These are phyloP conservation scores for Chrysomela aeneicollis DNA, from an alignment of 2,888 invertebrate genomes.

Conservation along the genomic window DNA sequence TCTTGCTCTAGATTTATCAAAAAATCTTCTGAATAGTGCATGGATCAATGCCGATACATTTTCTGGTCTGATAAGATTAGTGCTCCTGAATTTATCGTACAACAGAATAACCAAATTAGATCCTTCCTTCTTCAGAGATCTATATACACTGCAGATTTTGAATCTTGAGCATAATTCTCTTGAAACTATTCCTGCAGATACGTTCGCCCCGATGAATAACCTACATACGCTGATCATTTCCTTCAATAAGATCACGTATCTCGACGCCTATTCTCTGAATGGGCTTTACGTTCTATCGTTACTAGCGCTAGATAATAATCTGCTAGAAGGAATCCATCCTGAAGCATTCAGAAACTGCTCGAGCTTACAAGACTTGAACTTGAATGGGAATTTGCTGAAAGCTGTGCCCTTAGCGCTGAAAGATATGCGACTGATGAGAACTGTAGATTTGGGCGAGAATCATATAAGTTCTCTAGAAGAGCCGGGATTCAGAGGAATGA, in stretches of 20 bases:
- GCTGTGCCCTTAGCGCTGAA: slow-evolving; percentile 82
- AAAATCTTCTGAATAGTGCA: slow-evolving; percentile 84
- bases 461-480: slow-evolving; percentile 81
- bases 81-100: slow-evolving; percentile 84
- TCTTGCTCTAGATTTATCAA: slow-evolving; percentile 82
- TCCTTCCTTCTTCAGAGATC: slow-evolving; percentile 82
- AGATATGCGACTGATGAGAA: slow-evolving; percentile 85
- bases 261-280: slow-evolving; percentile 87
- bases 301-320: slow-evolving; percentile 86
- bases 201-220: slow-evolving; percentile 91
- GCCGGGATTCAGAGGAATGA: slow-evolving; percentile 83
- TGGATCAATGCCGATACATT: slow-evolving; percentile 89
- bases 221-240: slow-evolving; percentile 87
- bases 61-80: slow-evolving; percentile 86
- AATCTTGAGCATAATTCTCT: slow-evolving; percentile 86
- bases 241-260: slow-evolving; percentile 83
- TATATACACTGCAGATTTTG: slow-evolving; percentile 85
- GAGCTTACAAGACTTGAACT: slow-evolving; percentile 87
- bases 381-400: slow-evolving; percentile 86
- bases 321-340: slow-evolving; percentile 82
- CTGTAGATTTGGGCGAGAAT: slow-evolving; percentile 92
- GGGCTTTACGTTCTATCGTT: slow-evolving; percentile 87
- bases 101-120: slow-evolving; percentile 84
- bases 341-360: slow-evolving; percentile 92
- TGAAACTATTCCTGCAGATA: slow-evolving; percentile 84